Base-by-base conservation (phyloP, 64 coral and sea anemone species). In the Montipora foliosa region DNA sequence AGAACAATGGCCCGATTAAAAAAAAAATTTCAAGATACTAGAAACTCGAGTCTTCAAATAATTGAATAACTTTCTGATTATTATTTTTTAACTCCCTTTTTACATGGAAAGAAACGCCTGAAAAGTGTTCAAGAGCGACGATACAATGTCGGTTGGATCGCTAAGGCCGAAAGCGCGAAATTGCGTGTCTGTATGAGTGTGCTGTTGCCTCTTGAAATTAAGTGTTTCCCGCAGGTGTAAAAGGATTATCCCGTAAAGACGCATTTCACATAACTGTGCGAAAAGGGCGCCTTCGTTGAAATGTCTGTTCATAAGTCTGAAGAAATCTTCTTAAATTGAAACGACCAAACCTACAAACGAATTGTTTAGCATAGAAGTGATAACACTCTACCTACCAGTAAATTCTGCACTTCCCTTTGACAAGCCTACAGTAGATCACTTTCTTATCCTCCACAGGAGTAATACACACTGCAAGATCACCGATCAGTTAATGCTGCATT, bases 231-330 rank as follows among this genome's bases (percentile, higher is more conserved):
- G 44, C 82, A 20, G 66, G 16, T 67, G 67, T 29, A 86, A 49
- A 86, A 8, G 82, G 82, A 86, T 86, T 72, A 86, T 86, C 82
- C 82, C 62, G 61, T 16, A 64, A 64, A 64, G 53, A 8, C 53
- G 53, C 53, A 11, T 57, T 57, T 6, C 53, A 57, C 53, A 50
- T 17, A 47, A 14, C 9, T 46, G 11, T 37, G 74, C 15, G 19
- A 19, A 73, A 73, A 73, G 21, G 3, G 5, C 5, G 9, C 22
- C 19, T 73, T 25, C 21, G 22, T 76, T 2, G 10, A 55, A 55
- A 55, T 37, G 37, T 37, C 37, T 37, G 37, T 37, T 37, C 37
- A 37, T 37, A 37, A 37, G 37, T 37, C 37, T 37, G 37, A 37
- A 2, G 37, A 37, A 37, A 37, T 37, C 37, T 37, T 37, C 37